These are phyloP conservation scores for Leptinotarsa undecemlineata DNA, from an alignment of 1,140 invertebrate species.

Conservation along the genomic window DNA sequence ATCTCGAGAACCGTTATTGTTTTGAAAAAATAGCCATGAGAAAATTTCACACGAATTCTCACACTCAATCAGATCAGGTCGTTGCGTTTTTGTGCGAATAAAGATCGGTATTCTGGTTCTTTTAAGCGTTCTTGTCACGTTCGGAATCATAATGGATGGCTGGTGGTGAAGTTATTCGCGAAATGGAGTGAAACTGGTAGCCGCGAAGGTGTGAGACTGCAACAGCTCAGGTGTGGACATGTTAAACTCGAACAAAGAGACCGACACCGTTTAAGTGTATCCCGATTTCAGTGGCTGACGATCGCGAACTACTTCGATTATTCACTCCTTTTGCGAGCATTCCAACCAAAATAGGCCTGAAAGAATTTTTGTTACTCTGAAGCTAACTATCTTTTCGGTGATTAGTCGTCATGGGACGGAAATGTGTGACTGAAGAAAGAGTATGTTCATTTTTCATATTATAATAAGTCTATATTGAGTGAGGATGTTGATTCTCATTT, in stretches of 20 bases:
- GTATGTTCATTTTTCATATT: no score
- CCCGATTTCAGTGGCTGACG: slow-evolving; percentile 19
- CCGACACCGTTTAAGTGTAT: slow-evolving; percentile 37
- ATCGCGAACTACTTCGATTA: slow-evolving; percentile 7
- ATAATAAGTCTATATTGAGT: no score
- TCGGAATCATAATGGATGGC: slow-evolving; percentile 23
- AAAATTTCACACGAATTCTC: slow-evolving; percentile 21
- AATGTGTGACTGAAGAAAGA: no score
- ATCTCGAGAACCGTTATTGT: no score
- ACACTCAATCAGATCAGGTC: slow-evolving; percentile 20
- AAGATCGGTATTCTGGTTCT: slow-evolving; percentile 22
- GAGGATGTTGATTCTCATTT: no score
- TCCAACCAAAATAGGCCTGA: slow-evolving; percentile 22
- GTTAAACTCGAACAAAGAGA: slow-evolving; percentile 45
- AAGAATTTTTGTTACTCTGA: background rate
- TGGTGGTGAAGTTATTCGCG: slow-evolving; percentile 42
- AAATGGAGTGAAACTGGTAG: slow-evolving; percentile 51
- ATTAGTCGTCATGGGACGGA: no score
- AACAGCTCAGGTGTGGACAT: slow-evolving; percentile 50
- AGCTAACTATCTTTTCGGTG: no score
- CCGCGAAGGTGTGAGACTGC: slow-evolving; percentile 48
- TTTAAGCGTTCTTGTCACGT: slow-evolving; percentile 24
- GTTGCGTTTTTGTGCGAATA: slow-evolving; percentile 20
- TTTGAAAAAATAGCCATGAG: background rate
- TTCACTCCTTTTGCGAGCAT: slow-evolving; percentile 5